A percentile compares a stretch with the other conserved stretches of the same genome.
These are phyloP conservation scores for Microtus pennsylvanicus DNA, from an alignment of 2,113 vertebrate genomes.

Conservation along the genomic window DNA sequence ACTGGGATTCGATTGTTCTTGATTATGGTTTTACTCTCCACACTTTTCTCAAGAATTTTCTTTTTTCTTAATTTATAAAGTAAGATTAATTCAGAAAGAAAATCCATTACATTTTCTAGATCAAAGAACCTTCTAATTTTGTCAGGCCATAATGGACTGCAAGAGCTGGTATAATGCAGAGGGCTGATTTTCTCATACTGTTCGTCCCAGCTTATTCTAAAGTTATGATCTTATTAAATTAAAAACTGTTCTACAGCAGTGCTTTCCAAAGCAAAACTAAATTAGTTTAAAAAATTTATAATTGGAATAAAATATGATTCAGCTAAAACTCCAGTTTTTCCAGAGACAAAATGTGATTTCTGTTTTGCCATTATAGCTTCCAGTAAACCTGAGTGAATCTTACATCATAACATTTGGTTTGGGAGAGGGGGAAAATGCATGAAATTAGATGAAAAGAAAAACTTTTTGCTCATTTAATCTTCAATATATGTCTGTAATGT, in stretches of 20 bases:
- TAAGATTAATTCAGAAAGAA: constrained; percentile 22
- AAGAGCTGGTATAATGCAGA: background rate
- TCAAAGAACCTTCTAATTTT: background rate
- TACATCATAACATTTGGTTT: constrained; percentile 8
- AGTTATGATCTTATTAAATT: constrained; percentile 67
- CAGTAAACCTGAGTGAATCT: constrained; percentile 62
- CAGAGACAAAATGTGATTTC: constrained; percentile 60
- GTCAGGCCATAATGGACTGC: accelerated
- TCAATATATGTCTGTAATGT: constrained; percentile 40
- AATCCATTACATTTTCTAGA: background rate
- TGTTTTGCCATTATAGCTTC: constrained; percentile 44
- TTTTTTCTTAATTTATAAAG: constrained; percentile 35
- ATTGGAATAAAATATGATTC: constrained; percentile 55
- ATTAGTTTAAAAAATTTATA: constrained; percentile 66
- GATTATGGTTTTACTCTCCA: background rate
- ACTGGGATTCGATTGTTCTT: background rate
- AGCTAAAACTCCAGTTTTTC: constrained; percentile 58
- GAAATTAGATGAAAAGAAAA: constrained; percentile 51
- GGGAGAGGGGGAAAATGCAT: background rate
- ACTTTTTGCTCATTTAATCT: constrained; percentile 21
- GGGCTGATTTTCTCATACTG: background rate
- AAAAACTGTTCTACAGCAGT: constrained; percentile 46
- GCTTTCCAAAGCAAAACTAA: constrained; percentile 66
- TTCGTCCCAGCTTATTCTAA: background rate
- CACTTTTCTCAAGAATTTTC: background rate